phyloP scores from a whole-genome alignment of 2,797 vertebrate genomes.

The Momotus momota region DNA sequence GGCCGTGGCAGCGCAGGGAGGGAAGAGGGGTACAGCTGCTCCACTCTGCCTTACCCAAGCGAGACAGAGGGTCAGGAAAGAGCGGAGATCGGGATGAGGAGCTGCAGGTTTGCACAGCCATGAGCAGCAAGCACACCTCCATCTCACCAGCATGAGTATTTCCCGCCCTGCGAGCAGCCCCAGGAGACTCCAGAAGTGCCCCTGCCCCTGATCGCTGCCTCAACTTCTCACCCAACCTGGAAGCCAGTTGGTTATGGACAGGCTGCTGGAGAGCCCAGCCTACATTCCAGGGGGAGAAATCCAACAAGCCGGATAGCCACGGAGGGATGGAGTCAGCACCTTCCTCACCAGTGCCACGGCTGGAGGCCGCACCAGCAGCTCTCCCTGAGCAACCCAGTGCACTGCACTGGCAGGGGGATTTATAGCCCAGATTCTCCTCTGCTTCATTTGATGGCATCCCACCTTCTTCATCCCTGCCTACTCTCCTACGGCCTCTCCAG shows the following conservation, averaged over 20 bases:
- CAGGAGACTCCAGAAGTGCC: neutral
- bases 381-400: fast-evolving
- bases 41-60: neutral
- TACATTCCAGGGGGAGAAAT: neutral
- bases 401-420: neutral
- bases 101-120: neutral
- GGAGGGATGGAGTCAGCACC: neutral
- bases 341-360: neutral
- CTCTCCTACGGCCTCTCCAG: neutral
- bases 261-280: neutral
- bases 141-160: neutral
- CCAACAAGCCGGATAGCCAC: fast-evolving
- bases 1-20: fast-evolving
- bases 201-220: fast-evolving
- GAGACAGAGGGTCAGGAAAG: neutral
- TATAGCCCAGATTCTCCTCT: neutral
- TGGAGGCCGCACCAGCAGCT: neutral
- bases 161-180: neutral
- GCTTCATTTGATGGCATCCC: neutral
- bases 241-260: neutral
- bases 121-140: neutral
- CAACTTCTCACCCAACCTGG: neutral
- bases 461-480: neutral
- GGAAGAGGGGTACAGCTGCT: neutral
- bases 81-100: neutral